Evolutionary conservation across 1,140 invertebrate species (phyloP).

Genomic region (Pachypsylla venusta): DNA sequence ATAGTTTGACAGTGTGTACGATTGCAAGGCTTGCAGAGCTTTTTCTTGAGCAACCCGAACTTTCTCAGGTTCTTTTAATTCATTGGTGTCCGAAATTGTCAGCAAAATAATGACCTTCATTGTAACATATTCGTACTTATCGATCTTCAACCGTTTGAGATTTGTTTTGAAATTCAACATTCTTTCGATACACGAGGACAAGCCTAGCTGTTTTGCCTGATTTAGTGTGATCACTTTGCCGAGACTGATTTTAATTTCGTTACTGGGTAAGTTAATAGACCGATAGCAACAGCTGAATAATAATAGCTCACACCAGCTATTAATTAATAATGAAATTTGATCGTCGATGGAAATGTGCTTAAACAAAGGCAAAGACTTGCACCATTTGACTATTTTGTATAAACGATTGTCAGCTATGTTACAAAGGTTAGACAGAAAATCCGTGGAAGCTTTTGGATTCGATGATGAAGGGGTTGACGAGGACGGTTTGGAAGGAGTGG

Average conservation of each 20-base stretch:
- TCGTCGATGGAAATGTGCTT: slow-evolving; percentile 94
- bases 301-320: slow-evolving; percentile 92
- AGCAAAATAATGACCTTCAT: slow-evolving; percentile 90
- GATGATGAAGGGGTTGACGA: slow-evolving; percentile 25
- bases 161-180: slow-evolving; percentile 92
- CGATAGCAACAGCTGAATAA: slow-evolving; percentile 84
- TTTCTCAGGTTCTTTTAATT: slow-evolving; percentile 78
- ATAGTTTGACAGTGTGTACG: slow-evolving; percentile 82
- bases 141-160: slow-evolving; percentile 72
- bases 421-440: slow-evolving; percentile 74
- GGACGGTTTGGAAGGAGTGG: slow-evolving; percentile 23
- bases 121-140: slow-evolving; percentile 91
- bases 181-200: slow-evolving; percentile 71
- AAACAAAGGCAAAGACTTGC: slow-evolving; percentile 89
- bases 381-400: slow-evolving; percentile 98
- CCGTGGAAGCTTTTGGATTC: slow-evolving; percentile 35
- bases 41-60: slow-evolving; percentile 86
- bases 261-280: slow-evolving; percentile 65
- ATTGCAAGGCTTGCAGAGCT: slow-evolving; percentile 78
- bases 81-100: slow-evolving; percentile 67
- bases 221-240: slow-evolving; percentile 60
- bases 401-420: slow-evolving; percentile 88
- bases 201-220: slow-evolving; percentile 50
- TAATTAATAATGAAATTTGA: slow-evolving; percentile 89
- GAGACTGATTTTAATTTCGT: slow-evolving; percentile 60